A percentile compares a stretch with the other conserved stretches of the same genome.
These are phyloP conservation scores for Neolamprologus brichardi DNA, from an alignment of 2,113 vertebrate genomes.

Conservation along the genomic window DNA sequence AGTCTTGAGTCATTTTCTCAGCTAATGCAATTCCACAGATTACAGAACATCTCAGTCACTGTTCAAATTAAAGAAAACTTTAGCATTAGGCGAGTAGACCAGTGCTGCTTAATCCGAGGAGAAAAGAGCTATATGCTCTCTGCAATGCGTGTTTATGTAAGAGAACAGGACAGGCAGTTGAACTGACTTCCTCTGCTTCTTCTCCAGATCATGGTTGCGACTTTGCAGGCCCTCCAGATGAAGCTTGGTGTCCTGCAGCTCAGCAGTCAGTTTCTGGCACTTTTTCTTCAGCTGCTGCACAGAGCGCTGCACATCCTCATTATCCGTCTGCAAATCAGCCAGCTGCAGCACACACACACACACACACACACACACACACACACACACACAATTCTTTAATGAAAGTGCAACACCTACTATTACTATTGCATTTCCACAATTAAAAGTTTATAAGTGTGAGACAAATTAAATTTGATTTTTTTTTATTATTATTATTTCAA, in stretches of 20 bases:
- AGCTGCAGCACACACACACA: conserved; percentile 62
- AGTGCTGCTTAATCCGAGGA: neutral
- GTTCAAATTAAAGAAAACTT: conserved; percentile 51
- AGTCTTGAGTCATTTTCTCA: conserved; percentile 60
- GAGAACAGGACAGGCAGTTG: neutral
- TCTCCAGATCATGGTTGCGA: conserved; percentile 95
- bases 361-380: neutral
- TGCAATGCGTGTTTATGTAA: neutral
- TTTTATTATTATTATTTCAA: neutral
- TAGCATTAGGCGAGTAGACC: conserved; percentile 17
- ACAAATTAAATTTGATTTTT: neutral
- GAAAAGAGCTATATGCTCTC: neutral
- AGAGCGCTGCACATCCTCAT: conserved; percentile 85
- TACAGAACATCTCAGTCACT: conserved; percentile 54
- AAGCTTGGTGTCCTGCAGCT: conserved; percentile 95
- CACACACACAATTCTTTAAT: neutral
- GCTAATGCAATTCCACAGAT: conserved; percentile 66
- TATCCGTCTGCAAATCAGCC: conserved; percentile 87
- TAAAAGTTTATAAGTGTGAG: neutral
- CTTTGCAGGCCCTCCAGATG: conserved; percentile 95
- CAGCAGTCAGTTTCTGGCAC: conserved; percentile 83
- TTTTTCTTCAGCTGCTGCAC: conserved; percentile 96
- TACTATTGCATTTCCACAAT: neutral
- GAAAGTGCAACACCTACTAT: neutral
- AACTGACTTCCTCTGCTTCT: conserved; percentile 92